Conservation (phyloP, 2,888 invertebrate species). For the Caenorhabditis becei region DNA sequence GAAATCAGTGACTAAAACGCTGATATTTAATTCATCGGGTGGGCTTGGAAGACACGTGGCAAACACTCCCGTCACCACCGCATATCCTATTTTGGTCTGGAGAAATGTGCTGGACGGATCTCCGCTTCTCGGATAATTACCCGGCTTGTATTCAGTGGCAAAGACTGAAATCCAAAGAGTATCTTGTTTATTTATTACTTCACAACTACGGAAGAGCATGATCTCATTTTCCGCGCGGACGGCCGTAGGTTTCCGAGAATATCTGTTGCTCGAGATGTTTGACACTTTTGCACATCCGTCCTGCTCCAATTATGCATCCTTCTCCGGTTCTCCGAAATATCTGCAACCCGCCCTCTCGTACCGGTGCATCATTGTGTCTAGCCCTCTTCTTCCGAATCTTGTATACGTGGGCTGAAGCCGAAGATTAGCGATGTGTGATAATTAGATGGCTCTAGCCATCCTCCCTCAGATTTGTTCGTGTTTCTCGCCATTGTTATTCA, state of each 20-base stretch:
- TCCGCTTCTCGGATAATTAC: background rate
- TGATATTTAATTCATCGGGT: conserved; percentile 5
- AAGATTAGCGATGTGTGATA: conserved; percentile 40
- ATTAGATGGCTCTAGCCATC: conserved; percentile 29
- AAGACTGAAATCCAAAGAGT: conserved; percentile 4
- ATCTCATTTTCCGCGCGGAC: conserved; percentile 11
- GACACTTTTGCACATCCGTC: background rate
- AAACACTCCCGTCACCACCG: background rate
- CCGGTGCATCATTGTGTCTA: background rate
- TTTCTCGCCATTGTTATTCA: background rate
- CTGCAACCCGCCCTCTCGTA: background rate
- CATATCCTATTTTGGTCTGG: background rate
- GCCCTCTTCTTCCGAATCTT: background rate
- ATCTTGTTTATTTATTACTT: background rate
- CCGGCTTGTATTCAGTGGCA: background rate
- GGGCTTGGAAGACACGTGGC: conserved; percentile 3
- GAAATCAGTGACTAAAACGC: background rate
- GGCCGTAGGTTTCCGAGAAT: background rate
- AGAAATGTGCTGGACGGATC: no score
- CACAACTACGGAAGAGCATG: background rate
- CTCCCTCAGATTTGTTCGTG: background rate
- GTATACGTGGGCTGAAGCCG: conserved; percentile 5
- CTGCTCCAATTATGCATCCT: background rate
- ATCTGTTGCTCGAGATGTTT: background rate
- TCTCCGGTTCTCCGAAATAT: background rate